Evolutionary conservation across 2,888 invertebrate species (phyloP), one percentile per base, ranked within the genome.

Genomic region (Anthrax anthrax): DNA sequence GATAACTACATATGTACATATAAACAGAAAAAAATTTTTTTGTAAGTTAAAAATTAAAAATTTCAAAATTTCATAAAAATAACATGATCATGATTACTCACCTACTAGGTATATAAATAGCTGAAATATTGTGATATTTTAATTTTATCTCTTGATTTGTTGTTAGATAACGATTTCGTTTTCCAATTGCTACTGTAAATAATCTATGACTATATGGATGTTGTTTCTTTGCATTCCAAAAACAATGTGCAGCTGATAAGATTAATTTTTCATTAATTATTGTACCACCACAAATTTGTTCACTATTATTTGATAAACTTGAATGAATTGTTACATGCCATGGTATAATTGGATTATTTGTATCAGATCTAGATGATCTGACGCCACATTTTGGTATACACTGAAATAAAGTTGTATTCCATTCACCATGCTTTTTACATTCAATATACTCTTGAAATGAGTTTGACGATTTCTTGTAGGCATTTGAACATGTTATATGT

Each of bases 301-400:
- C 32, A 23, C 37, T 50, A 2, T 14, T 16, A 5, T 37, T 23
- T n/a, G 13, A 10, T 1, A 5, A 6, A 0, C 5, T 34, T n/a
- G 37, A 27, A 41, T 52, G 55, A 16, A 57, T 48, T 12, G 47
- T 54, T 1, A 50, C 52, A 46, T 57, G 54, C 57, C 57, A 57
- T 3, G 57, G 57, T 5, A 54, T 51, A n/a, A 40, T 10, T 5
- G 51, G 51, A 23, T 50, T 53, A 32, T 53, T 51, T 1, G 40
- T 45, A 27, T 27, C 23, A 27, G 23, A 1, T 8, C 2, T 1
- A 27, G 2, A 27, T 27, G 8, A 27, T 9, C 9, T 32, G 3
- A 32, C 38, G 14, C 51, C 51, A 40, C 51, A 50, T 13, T 49
- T 27, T 18, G 43, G 47, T 36, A 18, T 51, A 45, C 53, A 52